A percentile compares a stretch with the other conserved stretches of the same genome.
These are phyloP conservation scores for Drosophila ercepeae DNA, from an alignment of 1,140 invertebrate genomes.

Conservation along the genomic window DNA sequence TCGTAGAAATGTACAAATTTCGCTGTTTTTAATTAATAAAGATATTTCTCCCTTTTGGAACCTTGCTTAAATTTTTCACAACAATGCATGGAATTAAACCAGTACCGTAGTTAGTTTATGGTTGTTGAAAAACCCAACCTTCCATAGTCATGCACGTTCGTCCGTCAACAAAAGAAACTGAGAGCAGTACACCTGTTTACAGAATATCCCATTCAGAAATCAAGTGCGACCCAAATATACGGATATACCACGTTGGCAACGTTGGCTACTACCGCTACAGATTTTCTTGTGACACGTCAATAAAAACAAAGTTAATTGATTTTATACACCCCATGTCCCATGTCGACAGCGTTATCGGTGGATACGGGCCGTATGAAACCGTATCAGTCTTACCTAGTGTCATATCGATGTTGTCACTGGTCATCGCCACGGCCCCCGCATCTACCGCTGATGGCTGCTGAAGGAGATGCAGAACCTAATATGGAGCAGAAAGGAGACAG, in stretches of 20 bases:
- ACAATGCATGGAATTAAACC: no score
- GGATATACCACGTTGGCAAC: constrained; percentile 42
- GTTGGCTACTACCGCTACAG: constrained; percentile 14
- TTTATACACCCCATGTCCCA: constrained; percentile 18
- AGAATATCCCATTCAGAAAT: not conserved
- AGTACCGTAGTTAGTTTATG: no score
- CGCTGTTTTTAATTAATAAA: no score
- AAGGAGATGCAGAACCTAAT: constrained; percentile 61
- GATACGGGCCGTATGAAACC: not conserved
- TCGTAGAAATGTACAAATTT: no score
- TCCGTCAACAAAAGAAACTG: no score
- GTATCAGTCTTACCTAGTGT: constrained; percentile 88
- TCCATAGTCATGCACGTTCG: not conserved
- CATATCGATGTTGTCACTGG: constrained; percentile 91
- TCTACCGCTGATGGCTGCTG: constrained; percentile 47
- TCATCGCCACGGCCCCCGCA: constrained; percentile 91
- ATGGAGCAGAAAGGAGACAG: constrained; percentile 6
- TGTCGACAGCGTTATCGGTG: constrained; percentile 13
- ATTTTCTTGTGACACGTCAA: constrained; percentile 72
- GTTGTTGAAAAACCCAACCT: not conserved
- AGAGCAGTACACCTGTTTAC: not conserved
- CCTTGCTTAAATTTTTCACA: no score
- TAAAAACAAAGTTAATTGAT: constrained; percentile 31
- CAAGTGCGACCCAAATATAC: not conserved
- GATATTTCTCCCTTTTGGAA: no score